These are phyloP conservation scores for Teleopsis dalmanni DNA, from an alignment of 1,140 invertebrate genomes.

Conservation along the genomic window DNA sequence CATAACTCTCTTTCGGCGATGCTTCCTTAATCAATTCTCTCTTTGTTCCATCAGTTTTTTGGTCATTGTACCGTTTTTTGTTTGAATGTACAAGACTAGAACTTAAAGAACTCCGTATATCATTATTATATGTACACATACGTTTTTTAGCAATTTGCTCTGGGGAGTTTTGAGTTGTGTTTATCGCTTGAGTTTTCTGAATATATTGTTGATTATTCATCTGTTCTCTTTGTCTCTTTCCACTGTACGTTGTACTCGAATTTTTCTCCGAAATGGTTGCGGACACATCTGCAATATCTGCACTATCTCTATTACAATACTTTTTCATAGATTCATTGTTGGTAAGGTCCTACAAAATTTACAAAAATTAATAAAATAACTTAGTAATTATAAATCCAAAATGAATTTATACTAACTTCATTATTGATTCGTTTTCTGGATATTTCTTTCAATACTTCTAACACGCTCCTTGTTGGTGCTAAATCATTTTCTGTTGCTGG, in stretches of 20 bases:
- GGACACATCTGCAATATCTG: constrained; percentile 21
- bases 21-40: neutral
- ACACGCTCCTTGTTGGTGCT: constrained; percentile 44
- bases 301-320: constrained; percentile 22
- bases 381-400: neutral
- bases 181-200: constrained; percentile 8
- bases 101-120: constrained; percentile 38
- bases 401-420: constrained; percentile 30
- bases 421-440: constrained; percentile 48
- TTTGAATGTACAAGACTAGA: constrained; percentile 27
- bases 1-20: constrained; percentile 14
- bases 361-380: constrained; percentile 8
- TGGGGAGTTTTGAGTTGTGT: constrained; percentile 16
- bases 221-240: constrained; percentile 22
- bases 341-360: constrained; percentile 26
- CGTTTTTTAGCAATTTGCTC: constrained; percentile 33
- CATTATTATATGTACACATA: constrained; percentile 36
- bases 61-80: constrained; percentile 29
- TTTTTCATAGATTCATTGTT: constrained; percentile 26
- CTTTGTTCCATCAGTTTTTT: neutral
- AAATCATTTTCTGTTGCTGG: constrained; percentile 33
- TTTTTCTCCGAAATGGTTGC: constrained; percentile 1
- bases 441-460: constrained; percentile 48
- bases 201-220: constrained; percentile 10
- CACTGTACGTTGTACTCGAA: neutral